Base-by-base conservation (phyloP, 2,113 vertebrate species). In the Columba livia region DNA sequence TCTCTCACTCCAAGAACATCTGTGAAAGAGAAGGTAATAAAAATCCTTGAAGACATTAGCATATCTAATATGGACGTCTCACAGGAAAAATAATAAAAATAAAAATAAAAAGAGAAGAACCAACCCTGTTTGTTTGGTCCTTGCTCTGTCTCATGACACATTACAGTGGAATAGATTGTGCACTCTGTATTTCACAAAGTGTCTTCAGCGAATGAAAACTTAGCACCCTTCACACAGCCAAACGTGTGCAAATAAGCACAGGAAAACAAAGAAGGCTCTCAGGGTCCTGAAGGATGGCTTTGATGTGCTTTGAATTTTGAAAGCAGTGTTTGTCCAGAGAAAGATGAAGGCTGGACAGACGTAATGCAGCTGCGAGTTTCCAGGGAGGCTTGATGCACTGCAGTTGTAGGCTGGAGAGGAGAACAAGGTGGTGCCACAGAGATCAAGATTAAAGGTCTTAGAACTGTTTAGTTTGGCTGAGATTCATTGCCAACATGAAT, bases 261-360 rank as follows among this genome's bases (percentile, higher is more conserved):
- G 74, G 25, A 36, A 93, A 86, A 96, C 79, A 96, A 95, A 80
- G 75, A 44, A 31, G 10, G 28, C 66, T 97, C 61, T 97, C 81
- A 94, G 40, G 48, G 67, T 75, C 66, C 54, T 75, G 88, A 72
- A 69, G n/a, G 62, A 93, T 72, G 81, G 67, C 79, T 96, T 78
- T 67, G 47, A 79, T 74, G 50, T 84, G 23, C 74, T 96, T 72
- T 67, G 58, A 84, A 62, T 90, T 96, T 70, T 96, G 85, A 95
- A 96, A 90, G 58, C 58, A 70, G 29, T 58, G 36, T 92, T 97
- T 96, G 42, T 94, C 57, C 67, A 42, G 74, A 56, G 32, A 53
- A 86, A 83, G 90, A 88, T 32, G 64, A 72, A 89, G 65, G 58
- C 56, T 71, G 44, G 44, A 28, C n/a, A 90, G 78, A 85, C 38